These are phyloP conservation scores for Bambusicola thoracicus DNA, from an alignment of 2,113 vertebrate species.

Conservation along the genomic window DNA sequence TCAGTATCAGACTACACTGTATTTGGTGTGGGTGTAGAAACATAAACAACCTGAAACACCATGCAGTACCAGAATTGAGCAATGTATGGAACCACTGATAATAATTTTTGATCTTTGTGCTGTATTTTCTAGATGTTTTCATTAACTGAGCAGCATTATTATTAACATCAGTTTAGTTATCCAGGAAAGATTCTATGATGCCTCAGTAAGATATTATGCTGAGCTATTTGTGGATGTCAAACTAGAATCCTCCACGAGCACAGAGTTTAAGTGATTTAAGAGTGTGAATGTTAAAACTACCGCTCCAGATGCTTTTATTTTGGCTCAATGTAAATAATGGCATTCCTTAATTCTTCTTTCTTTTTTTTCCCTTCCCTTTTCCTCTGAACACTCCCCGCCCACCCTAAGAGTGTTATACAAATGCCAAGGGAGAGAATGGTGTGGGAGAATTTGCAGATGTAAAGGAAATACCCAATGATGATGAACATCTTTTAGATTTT, in stretches of 20 bases:
- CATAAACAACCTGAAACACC: background rate
- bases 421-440: conserved; percentile 80
- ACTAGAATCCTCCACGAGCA: background rate
- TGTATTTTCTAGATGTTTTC: background rate
- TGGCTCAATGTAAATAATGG: conserved; percentile 35
- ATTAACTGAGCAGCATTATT: background rate
- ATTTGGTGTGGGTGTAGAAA: background rate
- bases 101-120: background rate
- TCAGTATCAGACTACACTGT: background rate
- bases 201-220: background rate
- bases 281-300: background rate
- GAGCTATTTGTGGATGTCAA: background rate
- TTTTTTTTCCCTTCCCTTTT: conserved; percentile 29
- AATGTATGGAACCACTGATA: background rate
- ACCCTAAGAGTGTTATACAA: conserved; percentile 78
- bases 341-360: conserved; percentile 48
- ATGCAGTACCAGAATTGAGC: background rate
- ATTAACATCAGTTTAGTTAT: background rate
- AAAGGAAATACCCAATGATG: conserved; percentile 78
- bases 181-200: background rate
- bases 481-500: conserved; percentile 82
- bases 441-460: conserved; percentile 77
- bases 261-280: background rate
- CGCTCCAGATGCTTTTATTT: conserved; percentile 6
- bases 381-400: conserved; percentile 58